phyloP scores from a whole-genome alignment of 2,113 vertebrate genomes.

The Austrofundulus limnaeus region DNA sequence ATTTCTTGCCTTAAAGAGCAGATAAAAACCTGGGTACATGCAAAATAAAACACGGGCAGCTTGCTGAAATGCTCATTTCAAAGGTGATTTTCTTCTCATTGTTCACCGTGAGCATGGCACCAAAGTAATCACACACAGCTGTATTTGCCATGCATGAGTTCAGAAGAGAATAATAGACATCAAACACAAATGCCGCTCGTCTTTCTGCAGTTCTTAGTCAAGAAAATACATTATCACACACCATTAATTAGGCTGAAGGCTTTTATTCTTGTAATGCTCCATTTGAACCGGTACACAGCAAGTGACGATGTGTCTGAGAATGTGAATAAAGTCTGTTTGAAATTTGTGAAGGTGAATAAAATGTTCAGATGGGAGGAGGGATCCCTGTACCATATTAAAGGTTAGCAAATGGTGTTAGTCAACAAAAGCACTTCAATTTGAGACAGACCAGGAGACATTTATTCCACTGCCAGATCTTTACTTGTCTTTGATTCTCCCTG shows the following conservation, averaged over 20 bases:
- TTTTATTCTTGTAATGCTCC: conserved; percentile 59
- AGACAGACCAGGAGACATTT: too few relatives aligned
- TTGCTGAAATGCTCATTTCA: conserved; percentile 44
- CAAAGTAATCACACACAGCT: conserved; percentile 42
- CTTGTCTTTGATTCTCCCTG: conserved; percentile 13
- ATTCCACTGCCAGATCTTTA: conserved; percentile 14
- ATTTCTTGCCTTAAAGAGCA: conserved; percentile 26
- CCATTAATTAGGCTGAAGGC: conserved; percentile 57
- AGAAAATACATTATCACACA: conserved; percentile 51
- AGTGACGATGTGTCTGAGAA: conserved; percentile 39
- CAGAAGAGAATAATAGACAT: conserved; percentile 64
- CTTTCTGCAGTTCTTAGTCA: conserved; percentile 46
- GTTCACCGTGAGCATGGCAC: conserved; percentile 47
- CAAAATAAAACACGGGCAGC: conserved; percentile 49
- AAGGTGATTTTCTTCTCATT: conserved; percentile 58
- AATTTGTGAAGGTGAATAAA: conserved; percentile 31
- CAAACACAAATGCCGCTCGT: conserved; percentile 51
- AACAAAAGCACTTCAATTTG: conserved; percentile 17
- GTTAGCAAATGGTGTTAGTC: conserved; percentile 13
- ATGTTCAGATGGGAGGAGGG: conserved; percentile 10
- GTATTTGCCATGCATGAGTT: conserved; percentile 64
- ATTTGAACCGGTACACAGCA: conserved; percentile 44
- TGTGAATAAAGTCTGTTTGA: conserved; percentile 48
- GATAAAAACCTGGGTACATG: conserved; percentile 45
- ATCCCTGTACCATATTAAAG: conserved; percentile 10